Evolutionary conservation across 2,888 invertebrate species (phyloP).

Genomic region (Drosophila kokeensis): DNA sequence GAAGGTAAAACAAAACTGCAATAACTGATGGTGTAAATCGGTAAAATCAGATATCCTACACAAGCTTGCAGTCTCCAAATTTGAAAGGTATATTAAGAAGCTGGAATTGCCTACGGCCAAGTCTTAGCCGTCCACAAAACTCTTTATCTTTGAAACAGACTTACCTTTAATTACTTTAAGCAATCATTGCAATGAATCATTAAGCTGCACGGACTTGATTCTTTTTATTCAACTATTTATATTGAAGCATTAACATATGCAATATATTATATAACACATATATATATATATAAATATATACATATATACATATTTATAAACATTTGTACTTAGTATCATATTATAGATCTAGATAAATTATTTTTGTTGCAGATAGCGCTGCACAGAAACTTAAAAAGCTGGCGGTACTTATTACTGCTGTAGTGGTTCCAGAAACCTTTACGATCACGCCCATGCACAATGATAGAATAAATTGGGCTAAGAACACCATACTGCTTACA

Average conservation of each 20-base stretch:
- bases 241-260: slow-evolving; percentile 7
- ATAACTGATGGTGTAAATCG: background rate
- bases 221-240: slow-evolving; percentile 9
- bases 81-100: background rate
- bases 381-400: slow-evolving; percentile 94
- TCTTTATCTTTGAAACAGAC: background rate
- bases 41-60: background rate
- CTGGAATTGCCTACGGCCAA: background rate
- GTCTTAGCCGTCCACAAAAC: background rate
- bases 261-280: slow-evolving; percentile 1
- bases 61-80: background rate
- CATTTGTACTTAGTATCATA: slow-evolving; percentile 1
- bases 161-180: background rate
- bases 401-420: slow-evolving; percentile 94
- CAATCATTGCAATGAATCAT: background rate
- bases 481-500: slow-evolving; percentile 97
- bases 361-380: slow-evolving; percentile 93
- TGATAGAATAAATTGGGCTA: slow-evolving; percentile 96
- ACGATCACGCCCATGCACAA: slow-evolving; percentile 94
- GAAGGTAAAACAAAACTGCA: background rate
- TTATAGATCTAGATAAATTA: slow-evolving; percentile 95
- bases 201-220: background rate
- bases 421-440: slow-evolving; percentile 92
- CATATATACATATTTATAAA: background rate
- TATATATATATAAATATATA: background rate